Percentiles rank a stretch among this genome's conserved stretches.
Evolutionary conservation across 2,113 vertebrate species (phyloP).

Genomic region (Aegithalos caudatus): DNA sequence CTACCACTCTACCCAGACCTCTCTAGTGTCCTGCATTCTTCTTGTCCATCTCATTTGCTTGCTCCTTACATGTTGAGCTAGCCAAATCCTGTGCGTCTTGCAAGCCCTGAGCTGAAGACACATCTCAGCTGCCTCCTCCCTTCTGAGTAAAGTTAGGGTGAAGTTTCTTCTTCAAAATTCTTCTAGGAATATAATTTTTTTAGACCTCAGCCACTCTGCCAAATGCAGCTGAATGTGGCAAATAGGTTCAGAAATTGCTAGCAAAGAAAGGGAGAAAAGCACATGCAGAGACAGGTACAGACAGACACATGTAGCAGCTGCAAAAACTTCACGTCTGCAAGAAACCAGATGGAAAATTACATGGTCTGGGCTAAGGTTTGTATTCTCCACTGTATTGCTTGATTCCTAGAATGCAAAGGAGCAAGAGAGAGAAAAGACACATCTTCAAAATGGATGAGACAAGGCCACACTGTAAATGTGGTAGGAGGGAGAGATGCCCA

Average conservation of each 20-base stretch:
- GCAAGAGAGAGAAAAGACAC: neutral
- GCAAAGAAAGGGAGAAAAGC: neutral
- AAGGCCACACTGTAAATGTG: fast-evolving
- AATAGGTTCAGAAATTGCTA: neutral
- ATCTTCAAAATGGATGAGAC: neutral
- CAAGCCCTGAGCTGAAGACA: neutral
- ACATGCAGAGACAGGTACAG: neutral
- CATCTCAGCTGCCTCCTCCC: neutral
- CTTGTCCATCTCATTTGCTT: neutral
- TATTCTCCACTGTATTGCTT: neutral
- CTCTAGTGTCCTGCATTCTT: neutral
- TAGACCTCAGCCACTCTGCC: neutral
- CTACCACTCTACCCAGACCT: neutral
- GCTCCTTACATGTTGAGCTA: neutral
- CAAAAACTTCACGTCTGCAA: neutral
- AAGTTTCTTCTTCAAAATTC: neutral
- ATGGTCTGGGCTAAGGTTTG: neutral
- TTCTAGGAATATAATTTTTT: neutral
- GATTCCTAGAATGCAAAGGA: neutral
- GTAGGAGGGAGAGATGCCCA: neutral
- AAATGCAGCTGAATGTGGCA: neutral
- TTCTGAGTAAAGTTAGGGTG: neutral
- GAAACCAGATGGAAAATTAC: neutral
- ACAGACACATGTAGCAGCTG: fast-evolving
- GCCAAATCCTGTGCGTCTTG: neutral